Evolutionary conservation across 2,888 invertebrate species (phyloP), one percentile per base, ranked within the genome.

Genomic region (Drosophila demipolita): DNA sequence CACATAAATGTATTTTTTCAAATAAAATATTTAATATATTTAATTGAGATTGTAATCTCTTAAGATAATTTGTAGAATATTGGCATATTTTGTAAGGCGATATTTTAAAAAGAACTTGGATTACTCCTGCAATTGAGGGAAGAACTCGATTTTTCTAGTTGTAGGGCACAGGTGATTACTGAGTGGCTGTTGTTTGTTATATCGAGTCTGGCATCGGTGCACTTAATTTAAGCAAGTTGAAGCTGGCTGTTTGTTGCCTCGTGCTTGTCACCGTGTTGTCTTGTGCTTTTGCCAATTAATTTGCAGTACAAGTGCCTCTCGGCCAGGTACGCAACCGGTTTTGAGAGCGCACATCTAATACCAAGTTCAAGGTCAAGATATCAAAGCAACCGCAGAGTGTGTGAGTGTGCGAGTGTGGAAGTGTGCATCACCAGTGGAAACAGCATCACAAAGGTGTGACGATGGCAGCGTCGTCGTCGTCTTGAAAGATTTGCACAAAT

Each of bases 291-390:
- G 65, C 66, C 75, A 84, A 82, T 82, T 86, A 81, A 83, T 81
- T 86, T 76, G 45, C 82, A 78, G 75, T 70, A 82, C 87, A 77
- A 82, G 87, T 69, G 59, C 68, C 60, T 57, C 71, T 45, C 53
- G 42, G 54, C 36, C 64, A 73, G 70, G 64, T 69, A 73, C 48
- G 60, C 40, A 80, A 80, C 80, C 80, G 70, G 80, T 89, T 89
- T 75, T 57, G 61, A 59, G 76, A 87, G 83, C 87, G 42, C 81
- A 66, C 77, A 87, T 89, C 88, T 89, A 88, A 89, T 88, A 88
- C 90, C 89, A 89, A 89, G 89, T 89, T 89, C 90, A 89, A 89
- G 89, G 89, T 89, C 75, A 80, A 86, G 66, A 66, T 59, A 66
- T 60, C 67, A 66, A 66, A 70, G 75, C 75, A 75, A 73, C 75